Evolutionary conservation across 2,888 invertebrate species (phyloP), one percentile per base, ranked within the genome.

Genomic region (Chouioia cunea): DNA sequence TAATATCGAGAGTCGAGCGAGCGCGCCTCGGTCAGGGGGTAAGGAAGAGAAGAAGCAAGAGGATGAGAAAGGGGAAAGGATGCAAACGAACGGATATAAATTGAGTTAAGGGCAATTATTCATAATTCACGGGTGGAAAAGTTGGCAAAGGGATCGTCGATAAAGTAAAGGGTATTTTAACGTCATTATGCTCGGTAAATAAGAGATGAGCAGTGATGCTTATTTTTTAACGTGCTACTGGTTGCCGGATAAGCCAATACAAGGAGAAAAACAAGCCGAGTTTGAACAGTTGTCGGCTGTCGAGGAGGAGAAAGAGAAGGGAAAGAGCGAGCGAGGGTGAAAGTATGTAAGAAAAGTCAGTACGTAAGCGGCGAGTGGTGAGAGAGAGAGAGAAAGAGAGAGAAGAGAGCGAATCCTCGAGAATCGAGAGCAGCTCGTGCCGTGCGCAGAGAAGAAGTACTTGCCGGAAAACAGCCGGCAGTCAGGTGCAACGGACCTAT

Each of bases 401-500:
- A 18, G 75, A 64, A 69, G 65, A 60, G 57, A 74, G 70, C 63
- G 72, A 57, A 57, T 70, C 67, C 62, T 60, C 62, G 50, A 62
- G 48, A 66, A 57, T 75, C 64, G 57, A 72, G 74, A 70, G 63
- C 68, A 47, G n/a, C 50, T 64, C 44, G 12, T 4, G 22, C 16
- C 36, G 4, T 6, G 72, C 67, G 36, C 36, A 36, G 59, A 73
- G 70, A 72, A 70, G 71, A 70, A 58, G 70, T 67, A 75, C 65
- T 75, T 65, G 71, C 56, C 68, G 75, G 70, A 75, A 76, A 76
- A 76, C 73, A 76, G 74, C 76, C 75, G 78, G 79, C 77, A 80
- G 79, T 77, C 78, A 80, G 79, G 78, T 80, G 81, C 81, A 77
- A 77, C 77, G 79, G 78, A 78, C 78, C 81, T 81, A 82, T 81